Evolutionary conservation across 1,140 invertebrate species (phyloP).

Genomic region (Diorhabda elongata): DNA sequence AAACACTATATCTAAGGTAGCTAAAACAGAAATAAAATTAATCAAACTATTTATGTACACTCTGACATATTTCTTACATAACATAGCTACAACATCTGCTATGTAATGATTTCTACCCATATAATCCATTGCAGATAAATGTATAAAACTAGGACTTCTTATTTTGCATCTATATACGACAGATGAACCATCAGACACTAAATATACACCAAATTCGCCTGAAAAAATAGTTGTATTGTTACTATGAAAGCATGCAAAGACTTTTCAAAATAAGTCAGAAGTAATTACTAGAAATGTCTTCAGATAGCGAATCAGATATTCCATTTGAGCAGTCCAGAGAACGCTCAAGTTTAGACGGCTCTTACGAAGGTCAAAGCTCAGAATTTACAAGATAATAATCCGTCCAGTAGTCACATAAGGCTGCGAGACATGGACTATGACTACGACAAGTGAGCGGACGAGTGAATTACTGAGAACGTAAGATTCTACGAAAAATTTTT

Average conservation of each 20-base stretch:
- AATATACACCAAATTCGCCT: constrained; percentile 82
- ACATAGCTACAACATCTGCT: constrained; percentile 76
- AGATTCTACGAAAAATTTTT: too few species aligned
- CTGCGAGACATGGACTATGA: too few species aligned
- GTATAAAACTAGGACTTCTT: constrained; percentile 69
- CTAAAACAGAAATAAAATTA: constrained; percentile 23
- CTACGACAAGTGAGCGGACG: too few species aligned
- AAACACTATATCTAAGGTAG: constrained; percentile 40
- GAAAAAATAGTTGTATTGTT: constrained; percentile 4
- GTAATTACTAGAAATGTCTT: too few species aligned
- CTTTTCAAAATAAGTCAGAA: too few species aligned
- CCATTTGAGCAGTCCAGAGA: too few species aligned
- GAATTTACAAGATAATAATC: too few species aligned
- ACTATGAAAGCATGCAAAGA: neutral
- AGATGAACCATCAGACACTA: constrained; percentile 78
- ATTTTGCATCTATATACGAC: constrained; percentile 79
- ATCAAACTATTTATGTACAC: neutral
- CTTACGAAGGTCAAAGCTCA: too few species aligned
- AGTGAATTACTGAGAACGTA: too few species aligned
- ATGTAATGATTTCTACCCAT: constrained; percentile 61
- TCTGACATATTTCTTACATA: constrained; percentile 50
- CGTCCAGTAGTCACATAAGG: too few species aligned
- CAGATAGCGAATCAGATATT: too few species aligned
- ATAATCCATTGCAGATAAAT: constrained; percentile 62
- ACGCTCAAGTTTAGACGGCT: too few species aligned